Evolutionary conservation across 2,797 vertebrate genomes (phyloP), one percentile per base, ranked within the genome.

Genomic region (Hozukius guyotensis): DNA sequence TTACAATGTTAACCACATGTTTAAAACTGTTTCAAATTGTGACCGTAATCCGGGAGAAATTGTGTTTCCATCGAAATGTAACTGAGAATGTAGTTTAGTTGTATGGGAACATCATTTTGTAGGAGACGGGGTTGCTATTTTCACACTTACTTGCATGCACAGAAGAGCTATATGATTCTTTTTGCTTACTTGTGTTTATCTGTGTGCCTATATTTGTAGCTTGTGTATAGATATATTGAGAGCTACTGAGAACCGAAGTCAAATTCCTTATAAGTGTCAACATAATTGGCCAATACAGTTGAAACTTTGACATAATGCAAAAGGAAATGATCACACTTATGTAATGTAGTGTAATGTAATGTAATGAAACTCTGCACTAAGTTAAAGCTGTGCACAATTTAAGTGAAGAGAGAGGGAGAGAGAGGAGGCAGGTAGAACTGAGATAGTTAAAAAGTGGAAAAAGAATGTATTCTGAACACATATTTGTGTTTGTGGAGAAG

Each of bases 401-500:
- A 32, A 20, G 7, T 49, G 2, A n/a, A 11, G 32, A 53, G 36
- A 46, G 13, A 24, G 2, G 10, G 4, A 42, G 53, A 34, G 13
- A 13, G 1, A 14, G 8, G n/a, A 22, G 12, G 9, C 6, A 29
- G 20, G 18, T 20, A 72, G 29, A 70, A 85, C 29, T 74, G 24
- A 80, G 61, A 65, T n/a, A 57, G 65, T 69, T 46, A 76, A 53
- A 73, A 75, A 74, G 55, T 75, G 32, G 14, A 25, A 34, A 62
- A 75, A 57, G 18, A 82, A 74, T 49, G 25, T 57, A 77, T 84
- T 80, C 65, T 65, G 5, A 73, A 77, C 46, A 75, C 61, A 85
- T 79, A 81, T 84, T 85, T 87, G 62, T 82, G 52, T 80, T 86
- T 49, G 62, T 29, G 20, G 66, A 78, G 55, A 65, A 82, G 46